Percentiles rank a stretch among this genome's conserved stretches.
These are phyloP conservation scores for Pteronotus mesoamericanus DNA, from an alignment of 2,797 vertebrate genomes.

Conservation along the genomic window DNA sequence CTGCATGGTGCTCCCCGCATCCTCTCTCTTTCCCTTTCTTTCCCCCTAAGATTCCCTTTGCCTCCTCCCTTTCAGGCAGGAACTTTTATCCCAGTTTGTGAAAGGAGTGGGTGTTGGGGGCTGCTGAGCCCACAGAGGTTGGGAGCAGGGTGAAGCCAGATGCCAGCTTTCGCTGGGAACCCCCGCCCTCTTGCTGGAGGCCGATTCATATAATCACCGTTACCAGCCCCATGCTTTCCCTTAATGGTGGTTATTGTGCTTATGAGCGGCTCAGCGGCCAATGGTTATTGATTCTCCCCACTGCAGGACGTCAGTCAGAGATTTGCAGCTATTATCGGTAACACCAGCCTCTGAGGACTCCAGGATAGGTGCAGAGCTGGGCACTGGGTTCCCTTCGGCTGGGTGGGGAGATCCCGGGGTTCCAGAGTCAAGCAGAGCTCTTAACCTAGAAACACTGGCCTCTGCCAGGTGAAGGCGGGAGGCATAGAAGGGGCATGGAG, in stretches of 20 bases:
- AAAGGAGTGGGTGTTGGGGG: neutral
- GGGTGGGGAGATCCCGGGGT: neutral
- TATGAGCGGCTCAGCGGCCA: slow-evolving; percentile 61
- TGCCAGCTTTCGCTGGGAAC: neutral
- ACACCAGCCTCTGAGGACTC: neutral
- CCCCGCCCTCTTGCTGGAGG: neutral
- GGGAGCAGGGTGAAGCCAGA: neutral
- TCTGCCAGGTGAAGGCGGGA: neutral
- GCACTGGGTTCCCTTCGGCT: neutral
- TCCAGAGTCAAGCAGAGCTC: neutral
- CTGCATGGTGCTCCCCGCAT: neutral
- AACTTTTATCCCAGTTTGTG: neutral
- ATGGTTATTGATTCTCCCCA: slow-evolving; percentile 61
- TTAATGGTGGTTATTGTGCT: slow-evolving; percentile 70
- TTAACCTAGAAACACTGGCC: neutral
- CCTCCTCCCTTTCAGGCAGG: neutral
- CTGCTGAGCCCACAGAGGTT: neutral
- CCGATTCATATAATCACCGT: slow-evolving; percentile 45
- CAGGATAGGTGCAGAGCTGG: neutral
- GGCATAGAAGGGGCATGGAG: neutral
- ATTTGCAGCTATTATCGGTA: slow-evolving; percentile 47
- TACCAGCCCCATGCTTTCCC: slow-evolving; percentile 51
- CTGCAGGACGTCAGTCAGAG: slow-evolving; percentile 47
- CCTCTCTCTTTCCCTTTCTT: neutral
- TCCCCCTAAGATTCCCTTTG: neutral